phyloP scores from a whole-genome alignment of 2,113 vertebrate genomes.

The Delphinapterus leucas region DNA sequence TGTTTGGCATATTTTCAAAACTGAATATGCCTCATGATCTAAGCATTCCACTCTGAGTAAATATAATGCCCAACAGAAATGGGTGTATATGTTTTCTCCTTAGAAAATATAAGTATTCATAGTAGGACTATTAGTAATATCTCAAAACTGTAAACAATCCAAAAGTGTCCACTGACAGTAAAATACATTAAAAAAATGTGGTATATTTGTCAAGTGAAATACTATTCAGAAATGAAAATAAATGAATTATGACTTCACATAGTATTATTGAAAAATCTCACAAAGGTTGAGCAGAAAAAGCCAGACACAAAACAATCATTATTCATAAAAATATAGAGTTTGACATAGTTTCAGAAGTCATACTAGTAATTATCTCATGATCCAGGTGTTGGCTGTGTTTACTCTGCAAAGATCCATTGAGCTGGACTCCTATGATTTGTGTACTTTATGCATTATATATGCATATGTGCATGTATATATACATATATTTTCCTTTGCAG shows the following conservation, averaged over 20 bases:
- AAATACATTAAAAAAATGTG: neutral
- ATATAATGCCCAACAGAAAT: neutral
- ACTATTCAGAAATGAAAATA: neutral
- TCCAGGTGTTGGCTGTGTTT: neutral
- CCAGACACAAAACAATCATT: neutral
- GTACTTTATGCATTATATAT: neutral
- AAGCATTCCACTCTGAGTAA: neutral
- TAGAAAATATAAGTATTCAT: neutral
- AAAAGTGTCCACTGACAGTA: neutral
- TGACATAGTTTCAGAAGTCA: neutral
- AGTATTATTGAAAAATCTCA: neutral
- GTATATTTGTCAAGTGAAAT: neutral
- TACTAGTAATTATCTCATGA: neutral
- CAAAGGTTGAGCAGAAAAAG: neutral
- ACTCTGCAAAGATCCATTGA: neutral
- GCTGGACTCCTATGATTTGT: neutral
- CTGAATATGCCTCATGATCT: neutral
- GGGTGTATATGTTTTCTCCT: neutral
- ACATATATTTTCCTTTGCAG: neutral
- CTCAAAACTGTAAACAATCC: neutral
- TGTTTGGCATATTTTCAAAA: neutral
- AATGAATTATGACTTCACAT: neutral
- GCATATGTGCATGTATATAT: neutral
- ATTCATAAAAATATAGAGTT: neutral
- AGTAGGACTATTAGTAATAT: neutral